phyloP scores from a whole-genome alignment of 2,797 vertebrate species.

The Tragelaphus eurycerus region DNA sequence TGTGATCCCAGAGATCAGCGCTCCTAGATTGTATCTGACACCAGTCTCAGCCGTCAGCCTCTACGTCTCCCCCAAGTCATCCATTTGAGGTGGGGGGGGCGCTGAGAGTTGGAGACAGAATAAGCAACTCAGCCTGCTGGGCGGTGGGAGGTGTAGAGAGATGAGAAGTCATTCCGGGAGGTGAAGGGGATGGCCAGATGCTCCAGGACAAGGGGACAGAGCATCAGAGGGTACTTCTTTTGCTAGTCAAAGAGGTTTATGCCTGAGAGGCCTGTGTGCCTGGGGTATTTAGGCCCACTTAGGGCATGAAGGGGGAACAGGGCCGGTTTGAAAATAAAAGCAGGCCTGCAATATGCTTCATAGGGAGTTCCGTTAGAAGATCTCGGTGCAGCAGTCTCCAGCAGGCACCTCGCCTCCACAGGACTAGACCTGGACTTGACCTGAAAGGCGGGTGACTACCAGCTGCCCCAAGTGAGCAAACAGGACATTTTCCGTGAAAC shows the following conservation, averaged over 20 bases:
- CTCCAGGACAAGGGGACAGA: neutral
- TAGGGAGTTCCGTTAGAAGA: neutral
- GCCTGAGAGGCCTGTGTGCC: neutral
- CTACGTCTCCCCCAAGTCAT: neutral
- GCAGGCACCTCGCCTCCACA: rapidly evolving
- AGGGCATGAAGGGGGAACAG: neutral
- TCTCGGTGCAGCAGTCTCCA: neutral
- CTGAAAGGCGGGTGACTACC: neutral
- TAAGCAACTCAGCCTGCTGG: neutral
- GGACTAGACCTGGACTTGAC: neutral
- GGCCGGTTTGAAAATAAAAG: neutral
- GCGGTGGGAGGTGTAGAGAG: neutral
- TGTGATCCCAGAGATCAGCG: neutral
- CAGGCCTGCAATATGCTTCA: neutral
- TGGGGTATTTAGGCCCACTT: neutral
- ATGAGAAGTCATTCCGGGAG: neutral
- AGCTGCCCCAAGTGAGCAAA: neutral
- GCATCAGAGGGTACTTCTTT: no score
- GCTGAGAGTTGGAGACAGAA: neutral
- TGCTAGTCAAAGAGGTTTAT: neutral
- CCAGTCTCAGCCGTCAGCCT: neutral
- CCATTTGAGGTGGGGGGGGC: neutral
- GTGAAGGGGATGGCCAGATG: neutral
- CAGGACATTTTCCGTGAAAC: neutral
- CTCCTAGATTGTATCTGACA: neutral